A percentile compares a stretch with the other conserved stretches of the same genome.
Conservation (phyloP, 2,888 invertebrate species). For the Venusia cambrica region DNA sequence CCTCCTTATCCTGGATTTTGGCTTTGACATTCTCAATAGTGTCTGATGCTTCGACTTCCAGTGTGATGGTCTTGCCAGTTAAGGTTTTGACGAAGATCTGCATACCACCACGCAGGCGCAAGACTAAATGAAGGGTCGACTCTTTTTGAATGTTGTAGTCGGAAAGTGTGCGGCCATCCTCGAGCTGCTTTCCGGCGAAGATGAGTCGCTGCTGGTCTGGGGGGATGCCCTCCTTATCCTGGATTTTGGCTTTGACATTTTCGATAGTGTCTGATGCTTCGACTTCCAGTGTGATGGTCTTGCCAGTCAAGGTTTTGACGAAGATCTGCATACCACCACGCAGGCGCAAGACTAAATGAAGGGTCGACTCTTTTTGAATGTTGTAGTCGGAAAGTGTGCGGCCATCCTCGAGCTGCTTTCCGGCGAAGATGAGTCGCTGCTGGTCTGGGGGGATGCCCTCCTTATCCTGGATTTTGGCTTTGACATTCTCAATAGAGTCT, state of each 20-base stretch:
- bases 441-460: slow-evolving; percentile 32
- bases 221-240: slow-evolving; percentile 31
- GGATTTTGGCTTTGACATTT: slow-evolving; percentile 30
- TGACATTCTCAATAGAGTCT: slow-evolving; percentile 28
- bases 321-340: slow-evolving; percentile 33
- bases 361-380: slow-evolving; percentile 30
- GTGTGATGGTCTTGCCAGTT: slow-evolving; percentile 28
- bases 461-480: slow-evolving; percentile 32
- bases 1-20: slow-evolving; percentile 32
- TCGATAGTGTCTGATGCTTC: slow-evolving; percentile 30
- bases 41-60: slow-evolving; percentile 29
- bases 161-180: slow-evolving; percentile 28
- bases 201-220: slow-evolving; percentile 30
- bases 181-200: slow-evolving; percentile 30
- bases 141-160: slow-evolving; percentile 33
- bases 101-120: slow-evolving; percentile 32
- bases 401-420: slow-evolving; percentile 29
- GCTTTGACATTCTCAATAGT: slow-evolving; percentile 30
- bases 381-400: slow-evolving; percentile 30
- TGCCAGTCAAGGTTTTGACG: slow-evolving; percentile 29
- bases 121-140: slow-evolving; percentile 27
- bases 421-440: slow-evolving; percentile 29
- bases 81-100: slow-evolving; percentile 31
- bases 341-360: slow-evolving; percentile 29
- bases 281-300: slow-evolving; percentile 29